A percentile compares a stretch with the other conserved stretches of the same genome.
Conservation (phyloP, 2,797 vertebrate species). For the Pseudocheirus occidentalis region DNA sequence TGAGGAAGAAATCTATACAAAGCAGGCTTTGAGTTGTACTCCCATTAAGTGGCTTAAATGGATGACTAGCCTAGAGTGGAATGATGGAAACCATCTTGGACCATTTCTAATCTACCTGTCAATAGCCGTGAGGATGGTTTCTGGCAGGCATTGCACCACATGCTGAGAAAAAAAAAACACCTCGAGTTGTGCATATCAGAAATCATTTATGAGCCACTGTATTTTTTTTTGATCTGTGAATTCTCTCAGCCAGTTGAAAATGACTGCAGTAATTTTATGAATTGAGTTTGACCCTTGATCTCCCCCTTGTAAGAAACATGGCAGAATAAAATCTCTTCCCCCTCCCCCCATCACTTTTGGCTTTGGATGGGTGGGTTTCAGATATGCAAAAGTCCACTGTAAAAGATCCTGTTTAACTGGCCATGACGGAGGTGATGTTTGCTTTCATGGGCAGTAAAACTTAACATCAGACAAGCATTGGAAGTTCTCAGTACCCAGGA, state of each 20-base stretch:
- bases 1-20: not conserved
- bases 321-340: slow-evolving; percentile 59
- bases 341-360: slow-evolving; percentile 43
- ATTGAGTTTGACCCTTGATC: slow-evolving; percentile 64
- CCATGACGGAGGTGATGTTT: slow-evolving; percentile 64
- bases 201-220: slow-evolving; percentile 66
- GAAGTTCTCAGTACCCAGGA: slow-evolving; percentile 43
- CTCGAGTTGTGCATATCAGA: slow-evolving; percentile 65
- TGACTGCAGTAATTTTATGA: slow-evolving; percentile 69
- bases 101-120: slow-evolving; percentile 62
- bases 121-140: slow-evolving; percentile 49
- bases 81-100: slow-evolving; percentile 50
- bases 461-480: slow-evolving; percentile 62
- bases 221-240: slow-evolving; percentile 57
- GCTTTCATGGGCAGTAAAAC: slow-evolving; percentile 74
- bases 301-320: slow-evolving; percentile 68
- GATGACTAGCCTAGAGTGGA: slow-evolving; percentile 11
- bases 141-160: slow-evolving; percentile 61
- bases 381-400: slow-evolving; percentile 60
- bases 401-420: slow-evolving; percentile 63
- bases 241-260: slow-evolving; percentile 68
- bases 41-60: not conserved
- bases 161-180: slow-evolving; percentile 30
- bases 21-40: slow-evolving; percentile 5
- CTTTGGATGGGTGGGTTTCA: slow-evolving; percentile 68